Evolutionary conservation across 2,797 vertebrate genomes (phyloP).

Genomic region (Coccyzus lansbergi): DNA sequence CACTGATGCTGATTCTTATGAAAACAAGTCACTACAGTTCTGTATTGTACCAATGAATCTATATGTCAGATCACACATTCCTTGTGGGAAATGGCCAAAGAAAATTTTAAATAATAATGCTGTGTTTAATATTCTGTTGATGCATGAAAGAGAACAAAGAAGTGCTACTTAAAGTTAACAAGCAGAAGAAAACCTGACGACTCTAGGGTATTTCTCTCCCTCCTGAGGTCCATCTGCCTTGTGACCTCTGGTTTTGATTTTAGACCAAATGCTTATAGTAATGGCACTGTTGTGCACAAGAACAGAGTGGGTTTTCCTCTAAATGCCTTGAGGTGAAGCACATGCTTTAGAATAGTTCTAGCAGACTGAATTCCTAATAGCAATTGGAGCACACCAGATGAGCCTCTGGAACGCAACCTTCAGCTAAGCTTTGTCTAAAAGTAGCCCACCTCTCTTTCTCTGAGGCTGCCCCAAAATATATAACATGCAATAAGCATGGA

Average conservation of each 20-base stretch:
- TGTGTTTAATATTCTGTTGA: not conserved
- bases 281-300: rapidly evolving
- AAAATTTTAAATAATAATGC: not conserved
- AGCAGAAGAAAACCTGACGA: not conserved
- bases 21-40: not conserved
- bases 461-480: not conserved
- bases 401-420: not conserved
- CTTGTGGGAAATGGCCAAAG: not conserved
- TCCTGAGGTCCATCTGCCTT: not conserved
- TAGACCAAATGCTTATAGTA: not conserved
- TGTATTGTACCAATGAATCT: not conserved
- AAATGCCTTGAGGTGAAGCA: not conserved
- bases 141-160: not conserved
- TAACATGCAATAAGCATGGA: too few species aligned
- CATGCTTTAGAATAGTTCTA: not conserved
- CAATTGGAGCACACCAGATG: not conserved
- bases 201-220: not conserved
- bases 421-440: not conserved
- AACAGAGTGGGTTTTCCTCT: not conserved
- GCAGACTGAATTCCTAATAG: not conserved
- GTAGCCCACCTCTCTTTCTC: not conserved
- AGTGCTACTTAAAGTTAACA: not conserved
- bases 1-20: not conserved
- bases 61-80: not conserved
- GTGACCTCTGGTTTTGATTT: not conserved